Evolutionary conservation across 2,797 vertebrate genomes (phyloP).

Genomic region (Glossophaga mutica): DNA sequence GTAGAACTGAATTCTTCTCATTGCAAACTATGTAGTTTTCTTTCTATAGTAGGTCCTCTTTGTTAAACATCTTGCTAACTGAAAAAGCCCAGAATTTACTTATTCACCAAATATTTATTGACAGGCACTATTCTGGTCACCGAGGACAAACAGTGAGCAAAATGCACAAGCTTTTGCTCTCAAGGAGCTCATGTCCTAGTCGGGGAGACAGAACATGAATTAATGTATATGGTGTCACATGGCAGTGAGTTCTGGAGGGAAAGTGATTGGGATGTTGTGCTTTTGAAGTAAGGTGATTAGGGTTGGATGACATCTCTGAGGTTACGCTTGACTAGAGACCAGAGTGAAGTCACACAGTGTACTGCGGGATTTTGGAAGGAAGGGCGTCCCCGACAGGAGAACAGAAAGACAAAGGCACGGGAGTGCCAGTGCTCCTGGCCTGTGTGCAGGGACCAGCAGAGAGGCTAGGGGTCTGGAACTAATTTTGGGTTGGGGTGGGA

Average conservation of each 20-base stretch:
- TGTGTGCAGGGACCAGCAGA: not conserved
- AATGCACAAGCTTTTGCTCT: not conserved
- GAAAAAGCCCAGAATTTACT: not conserved
- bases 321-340: not conserved
- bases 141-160: not conserved
- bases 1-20: not conserved
- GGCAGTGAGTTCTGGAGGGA: not conserved
- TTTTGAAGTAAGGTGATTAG: not conserved
- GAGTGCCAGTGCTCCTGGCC: not conserved
- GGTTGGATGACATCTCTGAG: not conserved
- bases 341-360: not conserved
- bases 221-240: not conserved
- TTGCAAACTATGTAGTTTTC: not conserved
- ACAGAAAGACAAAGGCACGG: not conserved
- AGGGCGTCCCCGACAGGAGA: not conserved
- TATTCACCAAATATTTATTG: conserved; percentile 13
- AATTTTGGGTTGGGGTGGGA: not conserved
- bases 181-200: not conserved
- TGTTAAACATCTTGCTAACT: not conserved
- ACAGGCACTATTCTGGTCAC: not conserved
- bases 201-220: not conserved
- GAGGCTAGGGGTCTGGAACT: not conserved
- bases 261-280: not conserved
- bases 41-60: not conserved
- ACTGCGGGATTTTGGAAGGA: not conserved